These are phyloP conservation scores for Enteromius afrohamiltoni DNA, from an alignment of 2,797 vertebrate genomes.

Conservation along the genomic window DNA sequence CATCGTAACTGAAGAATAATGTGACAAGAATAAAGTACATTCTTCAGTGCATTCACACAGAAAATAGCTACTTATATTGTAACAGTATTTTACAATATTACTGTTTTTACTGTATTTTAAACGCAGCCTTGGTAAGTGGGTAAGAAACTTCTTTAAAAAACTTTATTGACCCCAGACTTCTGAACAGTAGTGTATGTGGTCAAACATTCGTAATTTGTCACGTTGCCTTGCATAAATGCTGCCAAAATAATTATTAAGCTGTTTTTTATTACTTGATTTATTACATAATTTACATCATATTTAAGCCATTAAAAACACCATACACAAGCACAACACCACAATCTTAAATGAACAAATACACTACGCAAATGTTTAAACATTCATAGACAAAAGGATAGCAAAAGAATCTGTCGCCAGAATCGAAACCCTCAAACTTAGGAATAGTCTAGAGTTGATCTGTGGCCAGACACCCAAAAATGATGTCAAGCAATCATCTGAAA, in stretches of 20 bases:
- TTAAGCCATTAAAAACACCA: neutral
- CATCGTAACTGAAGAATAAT: neutral
- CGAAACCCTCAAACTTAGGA: neutral
- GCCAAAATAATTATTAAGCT: neutral
- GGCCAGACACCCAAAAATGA: neutral
- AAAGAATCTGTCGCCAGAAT: neutral
- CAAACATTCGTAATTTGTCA: neutral
- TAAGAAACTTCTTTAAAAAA: neutral
- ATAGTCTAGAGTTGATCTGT: neutral
- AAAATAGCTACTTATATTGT: neutral
- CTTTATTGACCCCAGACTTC: neutral
- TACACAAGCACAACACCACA: neutral
- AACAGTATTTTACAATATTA: neutral
- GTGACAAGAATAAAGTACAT: neutral
- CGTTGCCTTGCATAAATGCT: neutral
- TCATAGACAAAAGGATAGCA: neutral
- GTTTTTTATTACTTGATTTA: neutral
- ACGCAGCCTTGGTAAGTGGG: neutral
- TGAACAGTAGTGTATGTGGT: neutral
- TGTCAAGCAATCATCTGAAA: slow-evolving; percentile 1
- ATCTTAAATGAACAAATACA: neutral
- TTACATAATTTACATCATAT: neutral
- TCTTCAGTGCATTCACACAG: neutral
- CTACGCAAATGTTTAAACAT: neutral
- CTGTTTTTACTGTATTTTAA: neutral